Percentiles rank a stretch among this genome's conserved stretches.
Evolutionary conservation across 2,113 vertebrate genomes (phyloP).

Genomic region (Protobothrops mucrosquamatus): DNA sequence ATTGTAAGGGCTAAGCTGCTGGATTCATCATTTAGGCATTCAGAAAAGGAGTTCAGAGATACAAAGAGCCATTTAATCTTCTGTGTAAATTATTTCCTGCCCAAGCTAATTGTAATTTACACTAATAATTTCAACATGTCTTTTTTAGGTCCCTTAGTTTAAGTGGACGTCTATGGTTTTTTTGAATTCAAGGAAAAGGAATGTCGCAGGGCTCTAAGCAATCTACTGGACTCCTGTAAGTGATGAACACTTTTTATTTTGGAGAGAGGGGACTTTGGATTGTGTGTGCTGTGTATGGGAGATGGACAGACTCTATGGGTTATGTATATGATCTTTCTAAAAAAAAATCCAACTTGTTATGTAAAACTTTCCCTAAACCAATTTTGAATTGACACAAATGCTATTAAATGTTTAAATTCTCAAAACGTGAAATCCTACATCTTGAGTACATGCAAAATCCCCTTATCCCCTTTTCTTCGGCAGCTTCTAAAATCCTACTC

Average conservation of each 20-base stretch:
- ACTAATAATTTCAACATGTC: neutral
- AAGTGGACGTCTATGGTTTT: neutral
- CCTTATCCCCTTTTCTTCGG: neutral
- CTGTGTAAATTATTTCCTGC: neutral
- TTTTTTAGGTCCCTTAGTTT: neutral
- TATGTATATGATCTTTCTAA: neutral
- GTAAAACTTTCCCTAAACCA: neutral
- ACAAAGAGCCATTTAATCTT: neutral
- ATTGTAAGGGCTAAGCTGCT: neutral
- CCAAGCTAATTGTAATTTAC: neutral
- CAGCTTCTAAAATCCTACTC: neutral
- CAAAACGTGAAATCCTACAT: neutral
- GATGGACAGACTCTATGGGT: neutral
- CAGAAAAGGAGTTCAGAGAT: neutral
- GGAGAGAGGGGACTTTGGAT: neutral
- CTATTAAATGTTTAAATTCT: neutral
- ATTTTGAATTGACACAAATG: neutral
- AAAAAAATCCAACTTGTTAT: neutral
- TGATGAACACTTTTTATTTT: constrained; percentile 14
- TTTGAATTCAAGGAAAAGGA: neutral
- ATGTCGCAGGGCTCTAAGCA: constrained; percentile 71
- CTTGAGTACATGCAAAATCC: neutral
- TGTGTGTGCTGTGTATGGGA: neutral
- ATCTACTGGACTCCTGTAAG: constrained; percentile 64
- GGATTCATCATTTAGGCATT: neutral